A percentile compares a stretch with the other conserved stretches of the same genome.
Evolutionary conservation across 2,113 vertebrate genomes (phyloP).

Genomic region (Labeo catla): DNA sequence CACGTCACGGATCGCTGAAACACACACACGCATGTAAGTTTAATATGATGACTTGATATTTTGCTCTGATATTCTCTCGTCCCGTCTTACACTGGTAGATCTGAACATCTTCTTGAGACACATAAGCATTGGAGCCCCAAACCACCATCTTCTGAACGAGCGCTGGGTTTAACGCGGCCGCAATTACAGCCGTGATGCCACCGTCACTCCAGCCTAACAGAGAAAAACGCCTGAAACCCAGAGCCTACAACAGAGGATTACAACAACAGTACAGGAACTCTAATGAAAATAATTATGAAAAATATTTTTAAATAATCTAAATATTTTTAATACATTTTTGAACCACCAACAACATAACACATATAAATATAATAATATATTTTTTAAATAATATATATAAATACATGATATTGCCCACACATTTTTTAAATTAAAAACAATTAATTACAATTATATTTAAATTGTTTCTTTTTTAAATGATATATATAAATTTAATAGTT

Average conservation of each 20-base stretch:
- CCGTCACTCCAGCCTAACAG: conserved; percentile 93
- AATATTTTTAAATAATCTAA: no score
- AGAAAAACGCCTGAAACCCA: conserved; percentile 84
- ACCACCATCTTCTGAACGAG: conserved; percentile 83
- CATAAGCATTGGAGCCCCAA: conserved; percentile 85
- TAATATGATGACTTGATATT: not conserved
- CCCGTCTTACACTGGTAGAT: conserved; percentile 80
- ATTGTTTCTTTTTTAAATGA: no score
- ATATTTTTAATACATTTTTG: no score
- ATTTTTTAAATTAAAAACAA: no score
- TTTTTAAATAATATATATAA: no score
- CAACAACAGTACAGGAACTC: no score
- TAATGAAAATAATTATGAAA: no score
- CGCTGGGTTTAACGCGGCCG: conserved; percentile 80
- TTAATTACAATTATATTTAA: no score
- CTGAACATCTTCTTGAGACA: conserved; percentile 82
- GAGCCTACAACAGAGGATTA: conserved; percentile 63
- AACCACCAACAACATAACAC: no score
- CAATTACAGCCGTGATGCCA: conserved; percentile 86
- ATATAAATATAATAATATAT: no score
- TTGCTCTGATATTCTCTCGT: not conserved
- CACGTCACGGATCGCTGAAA: conserved; percentile 84
- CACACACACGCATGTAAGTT: not conserved
- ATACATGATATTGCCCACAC: no score
- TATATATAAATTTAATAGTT: no score